These are phyloP conservation scores for Condylura cristata DNA, from an alignment of 2,113 vertebrate species.

Conservation along the genomic window DNA sequence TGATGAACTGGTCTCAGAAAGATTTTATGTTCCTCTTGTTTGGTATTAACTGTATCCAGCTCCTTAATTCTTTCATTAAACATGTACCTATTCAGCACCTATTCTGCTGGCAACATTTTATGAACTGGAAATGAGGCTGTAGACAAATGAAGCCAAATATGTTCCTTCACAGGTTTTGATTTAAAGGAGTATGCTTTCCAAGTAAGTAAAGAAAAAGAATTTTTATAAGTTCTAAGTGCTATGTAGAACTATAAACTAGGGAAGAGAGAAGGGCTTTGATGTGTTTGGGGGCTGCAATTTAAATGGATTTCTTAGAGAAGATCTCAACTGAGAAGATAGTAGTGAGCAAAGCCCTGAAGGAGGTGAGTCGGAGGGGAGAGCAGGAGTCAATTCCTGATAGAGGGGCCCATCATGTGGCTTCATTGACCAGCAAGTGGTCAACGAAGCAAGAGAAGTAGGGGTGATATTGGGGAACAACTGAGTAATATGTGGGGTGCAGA, in stretches of 20 bases:
- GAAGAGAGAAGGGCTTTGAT: not conserved
- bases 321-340: not conserved
- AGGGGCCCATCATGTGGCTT: not conserved
- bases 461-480: not conserved
- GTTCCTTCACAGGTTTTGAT: not conserved
- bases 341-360: not conserved
- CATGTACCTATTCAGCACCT: not conserved
- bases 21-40: conserved; percentile 34
- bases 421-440: not conserved
- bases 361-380: not conserved
- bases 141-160: not conserved
- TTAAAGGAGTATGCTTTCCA: not conserved
- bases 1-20: not conserved
- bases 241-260: not conserved
- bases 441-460: not conserved
- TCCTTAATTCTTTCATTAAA: conserved; percentile 31
- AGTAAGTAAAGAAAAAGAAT: not conserved
- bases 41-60: not conserved
- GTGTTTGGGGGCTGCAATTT: not conserved
- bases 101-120: not conserved
- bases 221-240: not conserved
- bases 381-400: not conserved
- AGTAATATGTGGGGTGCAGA: not conserved
- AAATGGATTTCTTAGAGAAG: not conserved
- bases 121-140: not conserved